phyloP scores from a whole-genome alignment of 2,888 invertebrate genomes.

The Cryptus armator region DNA sequence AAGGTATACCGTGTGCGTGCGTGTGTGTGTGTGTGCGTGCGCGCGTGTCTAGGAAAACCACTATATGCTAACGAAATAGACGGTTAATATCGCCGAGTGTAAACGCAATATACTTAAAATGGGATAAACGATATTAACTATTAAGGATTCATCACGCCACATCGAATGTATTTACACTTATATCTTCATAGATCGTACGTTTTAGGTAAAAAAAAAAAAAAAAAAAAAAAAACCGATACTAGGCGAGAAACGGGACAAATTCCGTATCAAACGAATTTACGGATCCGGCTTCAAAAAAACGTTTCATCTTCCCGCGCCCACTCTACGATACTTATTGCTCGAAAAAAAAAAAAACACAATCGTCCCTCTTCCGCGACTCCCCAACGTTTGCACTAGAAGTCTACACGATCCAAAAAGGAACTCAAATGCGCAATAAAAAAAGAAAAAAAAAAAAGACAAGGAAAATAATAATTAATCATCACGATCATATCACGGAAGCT shows the following conservation, averaged over 20 bases:
- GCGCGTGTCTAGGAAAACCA: conserved; percentile 35
- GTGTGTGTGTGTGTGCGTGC: conserved; percentile 2
- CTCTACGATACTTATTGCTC: conserved; percentile 25
- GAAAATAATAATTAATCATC: conserved; percentile 73
- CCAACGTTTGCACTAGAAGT: conserved; percentile 3
- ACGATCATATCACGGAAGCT: conserved; percentile 74
- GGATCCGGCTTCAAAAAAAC: conserved; percentile 21
- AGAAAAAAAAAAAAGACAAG: conserved; percentile 3
- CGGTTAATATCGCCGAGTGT: conserved; percentile 48
- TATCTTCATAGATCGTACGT: conserved; percentile 53
- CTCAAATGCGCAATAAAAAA: not conserved
- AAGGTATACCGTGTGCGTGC: not conserved
- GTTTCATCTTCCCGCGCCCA: conserved; percentile 13
- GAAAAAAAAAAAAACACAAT: not conserved
- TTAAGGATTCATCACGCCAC: conserved; percentile 62
- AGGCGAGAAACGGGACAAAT: conserved; percentile 22
- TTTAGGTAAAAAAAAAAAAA: conserved; percentile 45
- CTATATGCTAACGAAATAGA: conserved; percentile 30
- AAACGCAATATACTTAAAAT: conserved; percentile 58
- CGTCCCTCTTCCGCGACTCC: not conserved
- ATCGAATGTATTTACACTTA: conserved; percentile 61
- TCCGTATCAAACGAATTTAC: conserved; percentile 18
- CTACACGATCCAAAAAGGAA: not conserved
- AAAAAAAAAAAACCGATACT: not conserved
- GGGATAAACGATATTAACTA: conserved; percentile 62